A percentile compares a stretch with the other conserved stretches of the same genome.
Conservation (phyloP, 2,797 vertebrate species). For the Molossus alvarezi region DNA sequence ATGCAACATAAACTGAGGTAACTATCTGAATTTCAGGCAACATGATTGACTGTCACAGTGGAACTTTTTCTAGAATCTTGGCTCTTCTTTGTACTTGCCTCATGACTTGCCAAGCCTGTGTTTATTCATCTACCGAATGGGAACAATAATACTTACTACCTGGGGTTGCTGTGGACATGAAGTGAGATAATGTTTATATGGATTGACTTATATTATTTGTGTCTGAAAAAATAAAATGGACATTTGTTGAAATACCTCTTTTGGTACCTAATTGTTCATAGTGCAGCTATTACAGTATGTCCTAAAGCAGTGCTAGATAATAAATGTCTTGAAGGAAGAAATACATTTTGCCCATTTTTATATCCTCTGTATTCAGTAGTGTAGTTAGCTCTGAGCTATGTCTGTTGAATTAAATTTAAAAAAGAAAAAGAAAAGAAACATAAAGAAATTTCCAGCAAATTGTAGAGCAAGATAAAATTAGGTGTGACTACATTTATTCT, state of each 20-base stretch:
- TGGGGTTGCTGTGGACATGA: neutral
- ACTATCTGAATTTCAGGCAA: neutral
- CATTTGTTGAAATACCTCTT: slow-evolving; percentile 30
- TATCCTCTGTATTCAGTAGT: neutral
- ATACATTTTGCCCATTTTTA: neutral
- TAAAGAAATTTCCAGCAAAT: neutral
- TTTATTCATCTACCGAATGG: neutral
- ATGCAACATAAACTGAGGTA: neutral
- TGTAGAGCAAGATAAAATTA: slow-evolving; percentile 15
- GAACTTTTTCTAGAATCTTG: neutral
- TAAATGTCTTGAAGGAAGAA: slow-evolving; percentile 57
- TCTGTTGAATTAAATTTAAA: neutral
- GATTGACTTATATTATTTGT: slow-evolving; percentile 21
- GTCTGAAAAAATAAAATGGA: neutral
- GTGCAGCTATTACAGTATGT: neutral
- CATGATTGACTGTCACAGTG: neutral
- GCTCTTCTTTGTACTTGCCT: neutral
- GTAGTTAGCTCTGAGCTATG: slow-evolving; percentile 12
- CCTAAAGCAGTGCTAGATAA: neutral
- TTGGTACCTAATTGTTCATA: neutral
- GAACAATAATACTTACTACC: neutral
- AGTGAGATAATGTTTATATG: neutral
- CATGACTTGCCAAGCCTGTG: neutral
- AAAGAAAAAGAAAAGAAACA: neutral
- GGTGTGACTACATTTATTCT: neutral